Percentiles rank a stretch among this genome's conserved stretches.
These are phyloP conservation scores for Sceloporus undulatus DNA, from an alignment of 2,113 vertebrate genomes.

Conservation along the genomic window DNA sequence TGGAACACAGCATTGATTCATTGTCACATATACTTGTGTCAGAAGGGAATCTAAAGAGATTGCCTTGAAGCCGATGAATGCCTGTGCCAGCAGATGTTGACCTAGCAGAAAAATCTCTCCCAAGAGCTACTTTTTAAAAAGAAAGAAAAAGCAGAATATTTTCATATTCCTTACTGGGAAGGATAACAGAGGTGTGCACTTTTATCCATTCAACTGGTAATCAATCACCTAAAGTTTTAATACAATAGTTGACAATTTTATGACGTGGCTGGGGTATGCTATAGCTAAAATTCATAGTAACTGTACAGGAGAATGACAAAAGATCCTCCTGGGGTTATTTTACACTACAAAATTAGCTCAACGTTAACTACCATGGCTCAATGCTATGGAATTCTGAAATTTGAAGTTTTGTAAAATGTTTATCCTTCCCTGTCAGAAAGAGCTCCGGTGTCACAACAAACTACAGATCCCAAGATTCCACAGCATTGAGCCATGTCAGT, in stretches of 20 bases:
- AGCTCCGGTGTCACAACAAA: too few species aligned
- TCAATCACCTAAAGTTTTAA: slow-evolving; percentile 8
- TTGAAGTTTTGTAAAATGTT: too few species aligned
- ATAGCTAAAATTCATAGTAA: not conserved
- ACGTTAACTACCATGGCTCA: too few species aligned
- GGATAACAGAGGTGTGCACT: not conserved
- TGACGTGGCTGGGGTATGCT: not conserved
- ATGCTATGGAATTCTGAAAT: too few species aligned
- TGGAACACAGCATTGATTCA: slow-evolving; percentile 18
- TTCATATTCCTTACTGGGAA: not conserved
- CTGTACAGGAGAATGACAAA: not conserved
- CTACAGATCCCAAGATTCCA: too few species aligned
- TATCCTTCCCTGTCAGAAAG: too few species aligned
- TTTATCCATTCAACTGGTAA: slow-evolving; percentile 2
- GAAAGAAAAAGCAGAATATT: not conserved
- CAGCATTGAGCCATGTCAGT: too few species aligned
- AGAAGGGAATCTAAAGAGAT: not conserved
- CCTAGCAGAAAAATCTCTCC: not conserved
- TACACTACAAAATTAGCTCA: too few species aligned
- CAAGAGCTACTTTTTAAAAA: not conserved
- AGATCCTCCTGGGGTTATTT: too few species aligned
- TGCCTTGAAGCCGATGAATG: slow-evolving; percentile 2
- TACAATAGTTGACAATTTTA: not conserved
- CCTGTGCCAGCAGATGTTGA: not conserved
- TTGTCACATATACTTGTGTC: not conserved